A percentile compares a stretch with the other conserved stretches of the same genome.
Evolutionary conservation across 2,113 vertebrate genomes (phyloP).

Genomic region (Phalacrocorax pelagicus): DNA sequence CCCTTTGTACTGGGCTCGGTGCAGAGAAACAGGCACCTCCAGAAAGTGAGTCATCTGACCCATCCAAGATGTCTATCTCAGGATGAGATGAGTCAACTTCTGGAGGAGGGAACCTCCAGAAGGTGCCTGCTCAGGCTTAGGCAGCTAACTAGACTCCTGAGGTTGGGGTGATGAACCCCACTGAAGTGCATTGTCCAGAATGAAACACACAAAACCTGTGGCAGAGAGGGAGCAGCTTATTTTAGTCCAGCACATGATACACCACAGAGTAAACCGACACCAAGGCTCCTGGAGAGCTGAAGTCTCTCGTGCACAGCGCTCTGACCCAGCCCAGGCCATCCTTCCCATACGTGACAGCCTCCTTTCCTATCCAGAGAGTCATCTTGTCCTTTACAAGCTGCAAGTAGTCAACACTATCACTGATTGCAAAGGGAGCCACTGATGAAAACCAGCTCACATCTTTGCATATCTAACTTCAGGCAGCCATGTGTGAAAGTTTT

Average conservation of each 20-base stretch:
- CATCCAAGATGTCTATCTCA: background rate
- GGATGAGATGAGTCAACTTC: background rate
- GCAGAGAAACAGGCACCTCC: background rate
- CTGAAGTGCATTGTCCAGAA: background rate
- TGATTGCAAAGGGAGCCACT: background rate
- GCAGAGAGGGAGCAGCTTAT: background rate
- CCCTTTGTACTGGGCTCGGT: background rate
- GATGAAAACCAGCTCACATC: background rate
- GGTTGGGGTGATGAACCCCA: background rate
- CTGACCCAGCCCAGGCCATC: background rate
- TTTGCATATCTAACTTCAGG: background rate
- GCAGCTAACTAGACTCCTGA: background rate
- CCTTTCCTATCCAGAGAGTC: background rate
- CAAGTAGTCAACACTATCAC: too few species aligned
- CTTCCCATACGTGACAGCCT: background rate
- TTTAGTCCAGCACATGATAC: background rate
- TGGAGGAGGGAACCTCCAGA: background rate
- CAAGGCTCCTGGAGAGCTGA: background rate
- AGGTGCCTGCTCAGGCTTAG: background rate
- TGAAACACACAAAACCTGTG: background rate
- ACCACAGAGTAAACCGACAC: background rate
- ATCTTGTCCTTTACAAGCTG: background rate
- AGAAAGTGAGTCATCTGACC: background rate
- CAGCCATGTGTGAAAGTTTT: background rate
- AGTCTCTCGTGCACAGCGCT: rapidly evolving